Evolutionary conservation across 2,888 invertebrate genomes (phyloP), one percentile per base, ranked within the genome.

Genomic region (Hydroisotoma schaefferi): DNA sequence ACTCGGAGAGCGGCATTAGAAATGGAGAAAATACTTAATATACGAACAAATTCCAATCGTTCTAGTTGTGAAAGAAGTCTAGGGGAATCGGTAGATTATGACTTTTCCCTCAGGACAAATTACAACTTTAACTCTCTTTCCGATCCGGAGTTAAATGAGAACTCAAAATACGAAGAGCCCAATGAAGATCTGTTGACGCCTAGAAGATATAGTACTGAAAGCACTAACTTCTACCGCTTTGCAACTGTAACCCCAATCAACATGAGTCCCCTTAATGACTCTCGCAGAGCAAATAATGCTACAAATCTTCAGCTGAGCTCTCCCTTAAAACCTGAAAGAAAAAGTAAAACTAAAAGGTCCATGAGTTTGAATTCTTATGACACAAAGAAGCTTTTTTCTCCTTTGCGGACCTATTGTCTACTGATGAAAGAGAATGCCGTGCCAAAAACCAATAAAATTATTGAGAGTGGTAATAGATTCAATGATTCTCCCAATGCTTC

Each of bases 11-110:
- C 8, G n/a, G 40, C 15, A 40, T 5, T 40, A 5, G 40, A 40
- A 15, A 53, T 52, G 52, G 52, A 52, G n/a, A 26, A 28, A 10
- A 33, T 52, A 23, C 37, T 52, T 3, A 52, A 52, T 22, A 59
- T 66, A 29, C 59, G 64, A 51, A 64, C 67, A 28, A 59, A 63
- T 49, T 63, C 37, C 37, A 71, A 70, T 38, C 65, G 73, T 18
- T 69, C 69, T 22, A 72, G 71, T 59, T 73, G 73, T 61, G 73
- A 73, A 53, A 47, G 73, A 22, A 70, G 70, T 48, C 54, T 73
- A 8, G 70, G 73, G 1, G 73, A 71, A 59, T 67, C 67, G 8
- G 65, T 67, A 58, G 68, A 69, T 49, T 71, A 69, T 47, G 70
- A 69, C 38, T 71, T 65, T 38, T 65, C 65, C n/a, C 53, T 70